phyloP scores from a whole-genome alignment of 2,888 invertebrate genomes.

The Gortyna flavago region DNA sequence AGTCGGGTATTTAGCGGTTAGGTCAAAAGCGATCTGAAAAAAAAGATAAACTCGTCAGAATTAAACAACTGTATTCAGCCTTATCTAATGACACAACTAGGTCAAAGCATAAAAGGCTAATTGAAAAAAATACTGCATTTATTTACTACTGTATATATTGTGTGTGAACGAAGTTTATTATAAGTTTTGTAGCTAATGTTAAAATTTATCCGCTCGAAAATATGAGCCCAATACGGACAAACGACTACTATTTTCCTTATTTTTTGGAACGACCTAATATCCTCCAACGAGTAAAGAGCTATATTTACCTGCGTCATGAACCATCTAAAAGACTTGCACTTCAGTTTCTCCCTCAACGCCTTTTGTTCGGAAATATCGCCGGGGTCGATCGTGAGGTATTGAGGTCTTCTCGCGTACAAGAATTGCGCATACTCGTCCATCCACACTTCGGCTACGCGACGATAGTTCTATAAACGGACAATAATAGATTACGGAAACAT shows the following conservation, averaged over 20 bases:
- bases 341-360: slow-evolving; percentile 92
- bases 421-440: slow-evolving; percentile 99
- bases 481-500: not conserved
- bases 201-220: not conserved
- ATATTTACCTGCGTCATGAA: slow-evolving; percentile 93
- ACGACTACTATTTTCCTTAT: not conserved
- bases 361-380: slow-evolving; percentile 95
- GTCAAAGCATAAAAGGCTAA: not conserved
- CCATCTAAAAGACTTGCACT: slow-evolving; percentile 98
- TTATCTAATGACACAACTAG: not conserved
- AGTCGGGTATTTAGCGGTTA: slow-evolving; percentile 95
- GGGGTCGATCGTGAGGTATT: slow-evolving; percentile 93
- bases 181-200: not conserved
- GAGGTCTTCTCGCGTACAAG: slow-evolving; percentile 94
- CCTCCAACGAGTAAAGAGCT: not conserved
- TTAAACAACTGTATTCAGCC: too few species aligned
- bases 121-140: not conserved
- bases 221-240: not conserved
- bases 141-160: not conserved
- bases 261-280: not conserved
- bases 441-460: slow-evolving; percentile 98
- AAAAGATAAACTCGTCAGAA: not conserved
- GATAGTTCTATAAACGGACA: slow-evolving; percentile 92
- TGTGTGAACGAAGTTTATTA: not conserved
- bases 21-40: slow-evolving; percentile 95